Percentiles rank a stretch among this genome's conserved stretches.
These are phyloP conservation scores for Sphaerophoria taeniata DNA, from an alignment of 2,888 invertebrate species.

Conservation along the genomic window DNA sequence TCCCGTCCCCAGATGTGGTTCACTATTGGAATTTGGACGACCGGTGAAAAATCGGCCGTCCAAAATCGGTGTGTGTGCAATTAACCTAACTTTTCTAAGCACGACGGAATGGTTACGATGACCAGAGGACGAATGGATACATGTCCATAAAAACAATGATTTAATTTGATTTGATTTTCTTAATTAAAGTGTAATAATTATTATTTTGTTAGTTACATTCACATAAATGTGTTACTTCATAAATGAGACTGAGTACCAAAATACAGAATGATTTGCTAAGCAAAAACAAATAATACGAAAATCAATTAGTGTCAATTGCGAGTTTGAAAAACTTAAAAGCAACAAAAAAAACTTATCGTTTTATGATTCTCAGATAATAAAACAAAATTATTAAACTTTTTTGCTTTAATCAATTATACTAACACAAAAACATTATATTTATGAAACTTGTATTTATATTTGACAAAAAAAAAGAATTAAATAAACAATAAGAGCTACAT, in stretches of 20 bases:
- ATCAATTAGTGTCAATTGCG: slow-evolving; percentile 34
- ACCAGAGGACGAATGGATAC: no score
- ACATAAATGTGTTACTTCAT: slow-evolving; percentile 32
- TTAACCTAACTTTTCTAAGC: no score
- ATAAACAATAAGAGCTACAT: slow-evolving; percentile 17
- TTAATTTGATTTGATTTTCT: neutral
- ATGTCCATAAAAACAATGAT: no score
- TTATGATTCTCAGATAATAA: slow-evolving; percentile 2
- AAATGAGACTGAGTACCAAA: slow-evolving; percentile 53
- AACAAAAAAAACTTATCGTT: slow-evolving; percentile 21
- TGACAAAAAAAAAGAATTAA: slow-evolving; percentile 5
- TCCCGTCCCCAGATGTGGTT: no score
- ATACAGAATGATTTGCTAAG: slow-evolving; percentile 53
- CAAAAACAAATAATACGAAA: slow-evolving; percentile 39
- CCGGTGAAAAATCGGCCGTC: no score
- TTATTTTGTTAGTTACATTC: neutral
- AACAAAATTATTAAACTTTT: slow-evolving; percentile 2
- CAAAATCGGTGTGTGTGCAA: no score
- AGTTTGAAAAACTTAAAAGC: slow-evolving; percentile 4
- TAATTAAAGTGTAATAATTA: neutral
- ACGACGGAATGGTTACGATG: no score
- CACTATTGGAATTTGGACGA: no score
- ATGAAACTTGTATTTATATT: slow-evolving; percentile 41
- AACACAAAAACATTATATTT: slow-evolving; percentile 12
- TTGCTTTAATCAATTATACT: neutral